A percentile compares a stretch with the other conserved stretches of the same genome.
Evolutionary conservation across 1,140 invertebrate species (phyloP).

Genomic region (Aphis craccivora): DNA sequence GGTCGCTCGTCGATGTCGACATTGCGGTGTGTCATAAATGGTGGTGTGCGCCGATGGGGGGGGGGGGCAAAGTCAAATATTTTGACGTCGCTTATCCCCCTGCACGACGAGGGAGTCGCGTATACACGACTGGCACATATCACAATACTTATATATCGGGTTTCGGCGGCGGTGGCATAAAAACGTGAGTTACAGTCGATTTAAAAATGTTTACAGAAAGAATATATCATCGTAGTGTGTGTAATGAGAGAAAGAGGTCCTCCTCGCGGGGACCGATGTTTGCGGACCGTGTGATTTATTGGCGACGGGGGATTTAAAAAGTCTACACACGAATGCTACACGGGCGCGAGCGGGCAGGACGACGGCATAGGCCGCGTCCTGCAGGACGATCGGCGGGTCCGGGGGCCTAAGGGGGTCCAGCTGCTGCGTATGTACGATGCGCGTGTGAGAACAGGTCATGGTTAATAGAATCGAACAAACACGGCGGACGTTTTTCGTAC

Average conservation of each 20-base stretch:
- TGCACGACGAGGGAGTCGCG: not conserved
- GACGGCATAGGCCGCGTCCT: too few relatives aligned
- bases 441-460: constrained; percentile 56
- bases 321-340: not conserved
- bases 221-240: constrained; percentile 49
- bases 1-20: not conserved
- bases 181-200: constrained; percentile 56
- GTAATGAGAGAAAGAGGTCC: constrained; percentile 50
- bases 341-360: not conserved
- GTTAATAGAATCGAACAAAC: constrained; percentile 56
- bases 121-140: not conserved
- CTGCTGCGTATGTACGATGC: not conserved
- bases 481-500: not conserved
- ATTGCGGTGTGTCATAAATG: not conserved
- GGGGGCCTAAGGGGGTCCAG: constrained; percentile 41
- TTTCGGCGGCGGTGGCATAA: constrained; percentile 28
- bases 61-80: constrained; percentile 14
- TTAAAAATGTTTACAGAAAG: constrained; percentile 57
- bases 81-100: constrained; percentile 33
- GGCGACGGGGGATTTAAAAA: constrained; percentile 55
- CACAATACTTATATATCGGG: constrained; percentile 30
- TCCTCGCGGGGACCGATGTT: not conserved
- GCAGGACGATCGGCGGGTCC: not conserved
- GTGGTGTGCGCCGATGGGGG: not conserved
- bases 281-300: constrained; percentile 58